Percentiles rank a stretch among this genome's conserved stretches.
Evolutionary conservation across 2,888 invertebrate genomes (phyloP).

Genomic region (Tenthredo livida): DNA sequence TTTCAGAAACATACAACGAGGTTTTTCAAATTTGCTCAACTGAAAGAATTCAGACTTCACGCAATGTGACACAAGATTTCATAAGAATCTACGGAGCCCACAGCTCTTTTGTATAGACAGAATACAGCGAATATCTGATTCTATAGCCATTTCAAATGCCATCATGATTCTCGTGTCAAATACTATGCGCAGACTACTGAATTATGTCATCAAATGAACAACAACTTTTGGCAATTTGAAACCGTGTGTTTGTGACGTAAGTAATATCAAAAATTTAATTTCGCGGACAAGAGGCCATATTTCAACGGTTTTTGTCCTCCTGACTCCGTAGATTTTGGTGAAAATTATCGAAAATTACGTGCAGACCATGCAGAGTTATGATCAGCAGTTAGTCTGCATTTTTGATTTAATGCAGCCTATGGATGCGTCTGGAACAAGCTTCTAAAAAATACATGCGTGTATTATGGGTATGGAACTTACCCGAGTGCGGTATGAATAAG

Average conservation of each 20-base stretch:
- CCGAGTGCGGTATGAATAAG: constrained; percentile 66
- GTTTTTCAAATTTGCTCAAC: no score
- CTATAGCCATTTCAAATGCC: no score
- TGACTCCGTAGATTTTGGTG: not conserved
- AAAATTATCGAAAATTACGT: not conserved
- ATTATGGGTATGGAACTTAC: constrained; percentile 65
- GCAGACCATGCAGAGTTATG: not conserved
- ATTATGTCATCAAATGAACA: not conserved
- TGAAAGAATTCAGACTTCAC: no score
- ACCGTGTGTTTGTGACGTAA: not conserved
- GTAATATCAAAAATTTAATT: not conserved
- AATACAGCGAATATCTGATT: no score
- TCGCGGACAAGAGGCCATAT: not conserved
- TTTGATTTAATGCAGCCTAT: not conserved
- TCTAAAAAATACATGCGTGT: not conserved
- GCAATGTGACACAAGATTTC: no score
- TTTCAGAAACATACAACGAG: no score
- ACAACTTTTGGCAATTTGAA: not conserved
- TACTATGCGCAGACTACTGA: no score
- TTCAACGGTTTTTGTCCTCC: not conserved
- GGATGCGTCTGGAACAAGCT: not conserved
- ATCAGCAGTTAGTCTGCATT: not conserved
- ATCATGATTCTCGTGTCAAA: no score
- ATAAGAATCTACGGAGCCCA: no score
- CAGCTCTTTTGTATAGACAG: no score